Conservation (phyloP, 2,888 invertebrate species). For the Halictus quadricinctus region DNA sequence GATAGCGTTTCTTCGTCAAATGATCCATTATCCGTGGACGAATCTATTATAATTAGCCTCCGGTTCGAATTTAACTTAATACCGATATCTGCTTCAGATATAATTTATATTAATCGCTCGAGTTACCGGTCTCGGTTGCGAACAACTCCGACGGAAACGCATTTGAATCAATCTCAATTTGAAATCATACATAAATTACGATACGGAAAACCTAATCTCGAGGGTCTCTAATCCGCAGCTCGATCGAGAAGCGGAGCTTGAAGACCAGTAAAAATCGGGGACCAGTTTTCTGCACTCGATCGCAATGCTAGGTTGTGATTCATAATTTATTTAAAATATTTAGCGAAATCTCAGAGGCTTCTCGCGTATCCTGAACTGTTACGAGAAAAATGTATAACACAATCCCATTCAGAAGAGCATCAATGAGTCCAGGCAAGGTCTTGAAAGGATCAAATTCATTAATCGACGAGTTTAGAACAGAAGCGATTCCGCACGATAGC, state of each 20-base stretch:
- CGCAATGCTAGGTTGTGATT: neutral
- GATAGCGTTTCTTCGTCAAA: neutral
- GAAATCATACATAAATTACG: neutral
- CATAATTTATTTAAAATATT: no score
- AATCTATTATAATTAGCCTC: conserved; percentile 5
- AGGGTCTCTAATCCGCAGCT: neutral
- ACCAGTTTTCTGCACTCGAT: neutral
- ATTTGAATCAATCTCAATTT: neutral
- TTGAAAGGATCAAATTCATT: neutral
- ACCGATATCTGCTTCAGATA: neutral
- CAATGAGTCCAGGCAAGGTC: neutral
- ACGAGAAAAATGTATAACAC: neutral
- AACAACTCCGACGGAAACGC: neutral
- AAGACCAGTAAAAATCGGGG: neutral
- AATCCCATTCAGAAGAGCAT: neutral
- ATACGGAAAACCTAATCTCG: neutral
- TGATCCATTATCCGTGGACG: neutral
- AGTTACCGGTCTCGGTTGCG: neutral
- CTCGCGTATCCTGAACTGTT: no score
- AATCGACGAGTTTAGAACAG: neutral
- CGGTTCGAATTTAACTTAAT: conserved; percentile 6
- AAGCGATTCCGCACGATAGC: neutral
- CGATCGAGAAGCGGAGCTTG: neutral
- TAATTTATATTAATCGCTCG: neutral
- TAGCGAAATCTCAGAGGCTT: no score